Conservation (phyloP, 1,140 invertebrate species). For the Micrasema longulum region DNA sequence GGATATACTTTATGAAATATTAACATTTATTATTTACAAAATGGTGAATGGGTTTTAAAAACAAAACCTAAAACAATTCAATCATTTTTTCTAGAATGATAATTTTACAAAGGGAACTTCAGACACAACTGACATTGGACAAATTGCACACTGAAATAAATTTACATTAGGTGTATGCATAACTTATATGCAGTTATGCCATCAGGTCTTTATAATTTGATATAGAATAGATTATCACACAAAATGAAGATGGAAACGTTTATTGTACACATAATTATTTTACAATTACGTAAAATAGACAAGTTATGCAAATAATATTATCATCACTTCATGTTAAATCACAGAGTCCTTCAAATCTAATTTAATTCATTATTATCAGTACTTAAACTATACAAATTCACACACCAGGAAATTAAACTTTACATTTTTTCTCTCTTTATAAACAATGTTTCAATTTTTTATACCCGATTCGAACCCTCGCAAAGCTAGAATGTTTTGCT, state of each 20-base stretch:
- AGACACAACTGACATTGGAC: no score
- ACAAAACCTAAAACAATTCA: conserved; percentile 6
- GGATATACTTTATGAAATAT: conserved; percentile 27
- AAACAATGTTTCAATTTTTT: conserved; percentile 3
- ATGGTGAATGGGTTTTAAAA: conserved; percentile 7
- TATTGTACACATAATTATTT: conserved; percentile 9
- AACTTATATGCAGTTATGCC: no score
- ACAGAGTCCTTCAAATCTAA: conserved; percentile 17
- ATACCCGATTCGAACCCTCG: background rate
- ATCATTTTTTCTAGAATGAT: no score
- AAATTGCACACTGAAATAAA: no score
- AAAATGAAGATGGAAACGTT: conserved; percentile 10
- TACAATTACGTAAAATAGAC: conserved; percentile 19
- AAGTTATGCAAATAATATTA: conserved; percentile 25
- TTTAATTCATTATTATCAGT: conserved; percentile 11
- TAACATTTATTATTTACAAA: conserved; percentile 27
- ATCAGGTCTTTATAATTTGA: no score
- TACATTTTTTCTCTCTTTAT: conserved; percentile 9
- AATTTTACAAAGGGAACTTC: background rate
- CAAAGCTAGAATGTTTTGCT: conserved; percentile 2
- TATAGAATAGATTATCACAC: conserved; percentile 9
- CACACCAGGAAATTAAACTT: conserved; percentile 10
- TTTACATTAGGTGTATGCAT: no score
- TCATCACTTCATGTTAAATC: conserved; percentile 25
- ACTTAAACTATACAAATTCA: conserved; percentile 25